A percentile compares a stretch with the other conserved stretches of the same genome.
These are phyloP conservation scores for Toxonevra muliebris DNA, from an alignment of 2,888 invertebrate genomes.

Conservation along the genomic window DNA sequence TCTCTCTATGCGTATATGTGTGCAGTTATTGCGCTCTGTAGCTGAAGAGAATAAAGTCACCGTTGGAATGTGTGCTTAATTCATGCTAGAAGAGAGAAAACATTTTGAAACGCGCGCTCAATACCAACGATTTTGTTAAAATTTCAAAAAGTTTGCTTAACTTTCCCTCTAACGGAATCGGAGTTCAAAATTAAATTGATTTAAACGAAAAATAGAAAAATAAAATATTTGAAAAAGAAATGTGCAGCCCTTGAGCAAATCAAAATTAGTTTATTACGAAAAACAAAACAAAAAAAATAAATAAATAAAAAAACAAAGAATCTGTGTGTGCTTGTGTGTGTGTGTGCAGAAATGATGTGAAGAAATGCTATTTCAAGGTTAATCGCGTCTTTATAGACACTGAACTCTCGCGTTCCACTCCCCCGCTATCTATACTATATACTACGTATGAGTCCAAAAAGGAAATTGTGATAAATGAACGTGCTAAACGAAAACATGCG, in stretches of 20 bases:
- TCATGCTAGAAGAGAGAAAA: too few species aligned
- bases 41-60: too few species aligned
- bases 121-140: too few species aligned
- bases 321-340: not conserved
- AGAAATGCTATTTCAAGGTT: conserved; percentile 26
- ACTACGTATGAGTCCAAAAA: conserved; percentile 2
- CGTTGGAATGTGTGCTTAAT: too few species aligned
- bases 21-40: too few species aligned
- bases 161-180: too few species aligned
- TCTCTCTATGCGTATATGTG: too few species aligned
- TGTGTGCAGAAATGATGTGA: conserved; percentile 6
- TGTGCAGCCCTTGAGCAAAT: not conserved
- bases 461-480: conserved; percentile 17
- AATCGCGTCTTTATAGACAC: conserved; percentile 18
- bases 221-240: not conserved
- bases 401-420: too few species aligned
- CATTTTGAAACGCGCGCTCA: too few species aligned
- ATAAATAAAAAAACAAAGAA: not conserved
- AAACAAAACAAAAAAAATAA: not conserved
- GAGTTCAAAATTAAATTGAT: too few species aligned
- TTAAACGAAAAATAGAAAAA: not conserved
- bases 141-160: too few species aligned
- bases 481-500: conserved; percentile 4
- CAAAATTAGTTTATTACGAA: not conserved
- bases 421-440: not conserved